Evolutionary conservation across 2,113 vertebrate genomes (phyloP).

Genomic region (Cairina moschata): DNA sequence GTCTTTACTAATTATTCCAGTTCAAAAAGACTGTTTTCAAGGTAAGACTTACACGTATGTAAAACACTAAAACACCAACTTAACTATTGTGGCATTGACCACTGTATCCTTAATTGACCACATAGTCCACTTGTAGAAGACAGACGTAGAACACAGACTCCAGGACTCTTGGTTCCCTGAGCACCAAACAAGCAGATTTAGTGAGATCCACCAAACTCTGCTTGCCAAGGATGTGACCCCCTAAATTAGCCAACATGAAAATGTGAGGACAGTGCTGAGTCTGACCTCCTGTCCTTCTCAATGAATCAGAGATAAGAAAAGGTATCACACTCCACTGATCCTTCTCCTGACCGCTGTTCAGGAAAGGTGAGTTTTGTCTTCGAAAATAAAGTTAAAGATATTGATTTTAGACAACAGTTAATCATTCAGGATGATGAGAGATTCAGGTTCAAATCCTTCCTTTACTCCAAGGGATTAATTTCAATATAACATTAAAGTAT

Average conservation of each 20-base stretch:
- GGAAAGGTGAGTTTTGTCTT: background rate
- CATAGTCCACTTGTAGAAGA: background rate
- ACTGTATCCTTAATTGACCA: background rate
- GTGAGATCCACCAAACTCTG: background rate
- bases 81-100: background rate
- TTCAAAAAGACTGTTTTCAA: background rate
- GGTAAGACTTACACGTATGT: background rate
- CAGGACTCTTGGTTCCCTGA: background rate
- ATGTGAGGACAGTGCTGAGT: background rate
- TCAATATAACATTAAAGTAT: background rate
- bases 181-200: background rate
- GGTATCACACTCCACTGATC: background rate
- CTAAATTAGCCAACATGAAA: background rate
- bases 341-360: background rate
- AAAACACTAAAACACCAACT: background rate
- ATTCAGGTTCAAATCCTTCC: background rate
- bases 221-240: background rate
- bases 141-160: background rate
- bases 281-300: background rate
- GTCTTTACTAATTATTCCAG: background rate
- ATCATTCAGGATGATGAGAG: background rate
- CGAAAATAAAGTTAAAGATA: background rate
- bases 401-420: background rate
- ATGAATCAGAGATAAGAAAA: background rate
- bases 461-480: background rate